Conservation (phyloP, 1,140 invertebrate species). For the Periplaneta americana region DNA sequence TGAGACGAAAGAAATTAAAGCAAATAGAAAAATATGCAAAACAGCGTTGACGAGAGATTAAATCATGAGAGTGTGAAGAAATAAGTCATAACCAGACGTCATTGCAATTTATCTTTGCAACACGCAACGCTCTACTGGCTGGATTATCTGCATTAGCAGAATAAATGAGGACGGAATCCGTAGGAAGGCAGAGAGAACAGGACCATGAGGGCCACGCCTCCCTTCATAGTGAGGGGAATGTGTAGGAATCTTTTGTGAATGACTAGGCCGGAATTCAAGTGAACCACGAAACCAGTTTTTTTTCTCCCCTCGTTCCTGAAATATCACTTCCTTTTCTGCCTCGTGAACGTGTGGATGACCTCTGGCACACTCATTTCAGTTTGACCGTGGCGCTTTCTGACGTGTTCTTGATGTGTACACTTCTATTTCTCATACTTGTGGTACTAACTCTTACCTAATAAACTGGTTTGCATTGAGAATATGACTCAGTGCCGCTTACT, state of each 20-base stretch:
- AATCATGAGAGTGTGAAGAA: no score
- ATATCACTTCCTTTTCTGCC: neutral
- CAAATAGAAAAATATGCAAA: no score
- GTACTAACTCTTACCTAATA: neutral
- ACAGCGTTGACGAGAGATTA: no score
- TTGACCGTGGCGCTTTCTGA: neutral
- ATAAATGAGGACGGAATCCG: neutral
- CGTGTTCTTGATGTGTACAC: neutral
- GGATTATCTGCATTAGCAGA: no score
- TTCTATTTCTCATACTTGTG: neutral
- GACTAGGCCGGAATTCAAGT: neutral
- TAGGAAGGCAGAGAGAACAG: neutral
- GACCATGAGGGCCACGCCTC: neutral
- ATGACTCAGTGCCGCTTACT: neutral
- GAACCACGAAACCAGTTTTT: neutral
- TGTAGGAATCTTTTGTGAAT: neutral
- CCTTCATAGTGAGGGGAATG: neutral
- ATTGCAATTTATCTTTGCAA: no score
- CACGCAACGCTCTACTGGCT: no score
- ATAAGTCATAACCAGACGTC: no score
- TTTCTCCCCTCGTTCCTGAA: neutral
- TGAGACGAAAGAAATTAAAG: no score
- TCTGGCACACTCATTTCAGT: neutral
- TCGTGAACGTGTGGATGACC: neutral
- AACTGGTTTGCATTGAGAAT: neutral